phyloP scores from a whole-genome alignment of 1,140 invertebrate genomes.

The Cotesia typhae region DNA sequence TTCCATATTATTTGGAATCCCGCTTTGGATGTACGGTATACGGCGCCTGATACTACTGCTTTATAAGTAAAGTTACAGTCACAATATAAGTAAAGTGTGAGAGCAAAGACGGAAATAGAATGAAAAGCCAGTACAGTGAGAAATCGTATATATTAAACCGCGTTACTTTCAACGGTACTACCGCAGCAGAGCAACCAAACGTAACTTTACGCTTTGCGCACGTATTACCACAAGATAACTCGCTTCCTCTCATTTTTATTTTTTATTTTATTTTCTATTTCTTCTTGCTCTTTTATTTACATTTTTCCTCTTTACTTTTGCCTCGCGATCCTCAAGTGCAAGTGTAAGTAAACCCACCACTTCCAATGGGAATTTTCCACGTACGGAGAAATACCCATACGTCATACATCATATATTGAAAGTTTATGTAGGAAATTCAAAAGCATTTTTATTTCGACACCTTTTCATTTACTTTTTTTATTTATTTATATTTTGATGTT shows the following conservation, averaged over 20 bases:
- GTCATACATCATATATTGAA: background rate
- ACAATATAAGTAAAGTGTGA: background rate
- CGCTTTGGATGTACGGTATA: too few species aligned
- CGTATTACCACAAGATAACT: slow-evolving; percentile 10
- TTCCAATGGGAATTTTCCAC: background rate
- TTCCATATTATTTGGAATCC: too few species aligned
- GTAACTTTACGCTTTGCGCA: slow-evolving; percentile 7
- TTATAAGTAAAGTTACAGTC: background rate
- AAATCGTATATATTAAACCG: slow-evolving; percentile 5
- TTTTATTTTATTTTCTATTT: background rate
- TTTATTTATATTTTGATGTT: too few species aligned
- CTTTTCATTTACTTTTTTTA: too few species aligned
- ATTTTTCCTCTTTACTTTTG: background rate
- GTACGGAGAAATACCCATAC: slow-evolving; percentile 6
- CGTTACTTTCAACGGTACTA: background rate
- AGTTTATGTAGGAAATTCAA: too few species aligned
- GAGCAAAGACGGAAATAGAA: slow-evolving; percentile 8
- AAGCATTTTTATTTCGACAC: too few species aligned
- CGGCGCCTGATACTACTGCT: too few species aligned
- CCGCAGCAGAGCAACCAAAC: background rate
- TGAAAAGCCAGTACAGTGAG: slow-evolving; percentile 5
- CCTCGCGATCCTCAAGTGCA: background rate
- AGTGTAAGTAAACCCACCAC: background rate
- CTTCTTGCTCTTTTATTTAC: background rate
- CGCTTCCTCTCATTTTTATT: background rate